phyloP scores from a whole-genome alignment of 2,888 invertebrate species.

The Tenthredo scrophulariae region DNA sequence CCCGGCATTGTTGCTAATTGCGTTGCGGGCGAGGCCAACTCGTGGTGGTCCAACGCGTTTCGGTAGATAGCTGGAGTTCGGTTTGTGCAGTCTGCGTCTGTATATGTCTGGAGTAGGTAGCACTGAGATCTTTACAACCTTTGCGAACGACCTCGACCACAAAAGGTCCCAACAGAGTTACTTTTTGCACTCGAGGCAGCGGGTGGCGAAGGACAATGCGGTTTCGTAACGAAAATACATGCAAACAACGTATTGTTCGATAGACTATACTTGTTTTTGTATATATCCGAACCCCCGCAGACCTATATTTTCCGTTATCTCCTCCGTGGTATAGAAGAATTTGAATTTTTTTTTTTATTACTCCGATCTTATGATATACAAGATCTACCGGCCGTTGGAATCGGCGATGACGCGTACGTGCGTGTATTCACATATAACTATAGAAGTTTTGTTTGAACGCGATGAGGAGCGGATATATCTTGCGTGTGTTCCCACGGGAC shows the following conservation, averaged over 20 bases:
- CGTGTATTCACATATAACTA: not conserved
- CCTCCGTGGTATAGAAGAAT: not conserved
- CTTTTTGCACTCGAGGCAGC: slow-evolving; percentile 33
- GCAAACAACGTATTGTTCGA: slow-evolving; percentile 48
- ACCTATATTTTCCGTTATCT: not conserved
- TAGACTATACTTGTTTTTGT: slow-evolving; percentile 30
- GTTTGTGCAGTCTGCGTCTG: not conserved
- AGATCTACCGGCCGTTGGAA: slow-evolving; percentile 22
- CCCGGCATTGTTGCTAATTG: slow-evolving; percentile 74
- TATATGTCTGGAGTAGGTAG: slow-evolving; percentile 23
- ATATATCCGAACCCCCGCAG: slow-evolving; percentile 42
- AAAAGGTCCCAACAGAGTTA: slow-evolving; percentile 43
- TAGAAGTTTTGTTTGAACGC: not conserved
- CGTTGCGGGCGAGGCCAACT: slow-evolving; percentile 57
- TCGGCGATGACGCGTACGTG: slow-evolving; percentile 1
- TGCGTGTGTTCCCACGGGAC: slow-evolving; percentile 47
- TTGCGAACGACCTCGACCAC: slow-evolving; percentile 47
- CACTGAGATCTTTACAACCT: slow-evolving; percentile 47
- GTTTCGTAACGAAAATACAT: slow-evolving; percentile 30
- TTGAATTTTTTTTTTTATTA: not conserved
- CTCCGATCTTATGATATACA: not conserved
- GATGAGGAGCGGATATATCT: not conserved
- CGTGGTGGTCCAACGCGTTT: slow-evolving; percentile 63
- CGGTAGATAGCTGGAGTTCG: not conserved
- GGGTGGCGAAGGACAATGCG: slow-evolving; percentile 46